A percentile compares a stretch with the other conserved stretches of the same genome.
Conservation (phyloP, 2,797 vertebrate species). For the Presbytis comata region DNA sequence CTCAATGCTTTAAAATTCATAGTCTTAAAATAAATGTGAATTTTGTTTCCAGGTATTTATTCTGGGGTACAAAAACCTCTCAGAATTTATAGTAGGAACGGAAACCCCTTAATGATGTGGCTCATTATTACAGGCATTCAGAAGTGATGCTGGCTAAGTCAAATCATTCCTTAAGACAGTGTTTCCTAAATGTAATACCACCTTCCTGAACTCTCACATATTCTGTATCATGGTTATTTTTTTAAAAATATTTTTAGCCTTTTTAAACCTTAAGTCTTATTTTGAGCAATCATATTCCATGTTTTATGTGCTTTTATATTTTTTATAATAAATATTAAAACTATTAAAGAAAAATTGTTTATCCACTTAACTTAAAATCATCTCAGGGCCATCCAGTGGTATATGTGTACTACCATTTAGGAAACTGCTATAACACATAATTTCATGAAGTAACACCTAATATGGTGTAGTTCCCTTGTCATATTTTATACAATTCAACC, state of each 20-base stretch:
- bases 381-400: conserved; percentile 58
- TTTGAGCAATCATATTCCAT: conserved; percentile 4
- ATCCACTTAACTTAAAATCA: conserved; percentile 43
- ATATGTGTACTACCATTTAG: background rate
- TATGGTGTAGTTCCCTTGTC: background rate
- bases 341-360: background rate
- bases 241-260: conserved; percentile 5
- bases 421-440: background rate
- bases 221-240: background rate
- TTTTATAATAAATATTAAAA: conserved; percentile 45
- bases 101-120: background rate
- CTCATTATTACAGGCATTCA: background rate
- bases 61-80: background rate
- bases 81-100: background rate
- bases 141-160: conserved; percentile 11
- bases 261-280: background rate
- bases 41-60: conserved; percentile 19
- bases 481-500: conserved; percentile 26
- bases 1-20: conserved; percentile 25
- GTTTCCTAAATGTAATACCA: background rate
- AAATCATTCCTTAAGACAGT: background rate
- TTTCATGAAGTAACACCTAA: background rate
- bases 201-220: background rate
- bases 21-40: conserved; percentile 48
- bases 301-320: conserved; percentile 50